phyloP scores from a whole-genome alignment of 2,888 invertebrate genomes.

The Podotricha telesiphe region DNA sequence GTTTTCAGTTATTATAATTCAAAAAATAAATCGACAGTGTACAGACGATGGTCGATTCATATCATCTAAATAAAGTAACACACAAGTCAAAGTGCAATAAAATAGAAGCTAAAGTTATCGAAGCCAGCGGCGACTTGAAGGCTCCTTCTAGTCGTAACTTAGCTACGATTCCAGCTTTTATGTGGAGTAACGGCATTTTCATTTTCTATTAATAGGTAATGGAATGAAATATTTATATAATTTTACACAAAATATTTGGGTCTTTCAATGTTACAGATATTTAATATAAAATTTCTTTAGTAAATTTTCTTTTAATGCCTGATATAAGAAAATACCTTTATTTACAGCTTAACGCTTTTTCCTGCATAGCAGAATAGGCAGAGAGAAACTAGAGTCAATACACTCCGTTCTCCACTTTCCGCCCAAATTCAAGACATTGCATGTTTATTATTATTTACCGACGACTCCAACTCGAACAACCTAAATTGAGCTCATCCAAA shows the following conservation, averaged over 20 bases:
- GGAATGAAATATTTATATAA: background rate
- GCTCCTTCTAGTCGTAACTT: slow-evolving; percentile 18
- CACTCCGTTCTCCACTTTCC: too few species aligned
- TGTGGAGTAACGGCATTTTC: slow-evolving; percentile 18
- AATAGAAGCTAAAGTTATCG: slow-evolving; percentile 20
- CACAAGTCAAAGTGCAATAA: slow-evolving; percentile 22
- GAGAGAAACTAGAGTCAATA: too few species aligned
- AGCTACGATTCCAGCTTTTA: slow-evolving; percentile 26
- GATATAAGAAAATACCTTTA: too few species aligned
- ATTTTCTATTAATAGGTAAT: slow-evolving; percentile 21
- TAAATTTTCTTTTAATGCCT: too few species aligned
- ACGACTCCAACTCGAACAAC: background rate
- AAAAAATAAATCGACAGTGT: background rate
- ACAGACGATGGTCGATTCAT: background rate
- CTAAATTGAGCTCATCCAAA: background rate
- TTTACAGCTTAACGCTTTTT: too few species aligned
- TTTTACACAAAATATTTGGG: slow-evolving; percentile 7
- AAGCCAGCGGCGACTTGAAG: slow-evolving; percentile 19
- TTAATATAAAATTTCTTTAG: too few species aligned
- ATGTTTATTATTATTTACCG: background rate
- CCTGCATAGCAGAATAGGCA: too few species aligned
- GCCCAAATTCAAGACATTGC: too few species aligned
- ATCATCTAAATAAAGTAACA: slow-evolving; percentile 9
- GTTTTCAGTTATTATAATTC: background rate
- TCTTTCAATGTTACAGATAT: too few species aligned